phyloP scores from a whole-genome alignment of 1,140 invertebrate species.

The Papilio glaucus region DNA sequence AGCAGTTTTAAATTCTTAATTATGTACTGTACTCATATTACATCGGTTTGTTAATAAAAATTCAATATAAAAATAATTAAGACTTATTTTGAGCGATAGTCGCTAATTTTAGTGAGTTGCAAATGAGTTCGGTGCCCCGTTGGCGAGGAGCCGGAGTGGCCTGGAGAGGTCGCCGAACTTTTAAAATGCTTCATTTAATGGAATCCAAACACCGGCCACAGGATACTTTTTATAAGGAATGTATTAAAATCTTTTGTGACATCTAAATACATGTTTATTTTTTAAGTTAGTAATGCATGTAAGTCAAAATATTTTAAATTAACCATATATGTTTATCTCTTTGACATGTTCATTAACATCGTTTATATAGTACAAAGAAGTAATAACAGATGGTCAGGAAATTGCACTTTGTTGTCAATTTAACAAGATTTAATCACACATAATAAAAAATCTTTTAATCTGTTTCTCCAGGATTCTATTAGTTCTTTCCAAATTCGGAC shows the following conservation, averaged over 20 bases:
- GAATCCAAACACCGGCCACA: slow-evolving; percentile 3
- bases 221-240: slow-evolving; percentile 1
- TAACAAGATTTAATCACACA: not conserved
- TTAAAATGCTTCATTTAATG: slow-evolving; percentile 13
- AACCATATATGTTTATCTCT: too few species aligned
- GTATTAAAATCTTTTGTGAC: not conserved
- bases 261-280: not conserved
- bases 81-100: not conserved
- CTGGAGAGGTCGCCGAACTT: slow-evolving; percentile 8
- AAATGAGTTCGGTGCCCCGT: slow-evolving; percentile 20
- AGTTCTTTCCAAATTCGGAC: not conserved
- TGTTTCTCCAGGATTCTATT: not conserved
- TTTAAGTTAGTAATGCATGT: not conserved
- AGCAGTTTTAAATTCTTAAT: not conserved
- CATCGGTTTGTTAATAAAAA: not conserved
- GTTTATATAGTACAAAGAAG: too few species aligned
- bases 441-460: not conserved
- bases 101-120: slow-evolving; percentile 19
- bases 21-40: not conserved
- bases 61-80: not conserved
- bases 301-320: too few species aligned
- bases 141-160: not conserved
- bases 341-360: too few species aligned
- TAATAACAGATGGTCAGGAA: too few species aligned
- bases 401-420: not conserved